Conservation (phyloP, 2,113 vertebrate species). For the Hirundichthys speculiger region DNA sequence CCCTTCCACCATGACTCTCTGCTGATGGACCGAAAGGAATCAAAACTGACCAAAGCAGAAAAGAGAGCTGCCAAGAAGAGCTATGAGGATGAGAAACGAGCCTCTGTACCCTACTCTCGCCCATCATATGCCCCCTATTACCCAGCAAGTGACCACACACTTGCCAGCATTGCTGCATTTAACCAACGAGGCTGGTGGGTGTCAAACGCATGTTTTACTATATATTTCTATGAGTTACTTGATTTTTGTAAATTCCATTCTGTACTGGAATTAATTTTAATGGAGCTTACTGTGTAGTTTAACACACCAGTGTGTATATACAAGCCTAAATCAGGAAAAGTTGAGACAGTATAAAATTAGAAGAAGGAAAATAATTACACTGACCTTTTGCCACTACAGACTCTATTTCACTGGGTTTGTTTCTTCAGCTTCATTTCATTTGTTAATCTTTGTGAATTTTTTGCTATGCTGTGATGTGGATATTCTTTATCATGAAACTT, state of each 20-base stretch:
- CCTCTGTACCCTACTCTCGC: conserved; percentile 94
- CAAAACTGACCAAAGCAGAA: conserved; percentile 97
- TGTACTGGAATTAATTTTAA: background rate
- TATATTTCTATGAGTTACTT: background rate
- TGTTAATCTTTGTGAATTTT: background rate
- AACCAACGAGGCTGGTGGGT: conserved; percentile 96
- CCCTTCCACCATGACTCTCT: conserved; percentile 98
- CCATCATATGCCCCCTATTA: conserved; percentile 98
- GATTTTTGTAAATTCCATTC: background rate
- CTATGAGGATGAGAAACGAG: conserved; percentile 98
- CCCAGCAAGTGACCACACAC: conserved; percentile 90
- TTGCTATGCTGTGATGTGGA: too few relatives aligned
- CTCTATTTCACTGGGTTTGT: too few relatives aligned
- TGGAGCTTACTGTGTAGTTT: too few relatives aligned
- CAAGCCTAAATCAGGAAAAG: too few relatives aligned
- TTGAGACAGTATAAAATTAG: too few relatives aligned
- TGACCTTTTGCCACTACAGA: too few relatives aligned
- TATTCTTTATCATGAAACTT: too few relatives aligned
- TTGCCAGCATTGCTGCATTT: conserved; percentile 93
- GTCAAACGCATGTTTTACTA: background rate
- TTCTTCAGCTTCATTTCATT: background rate
- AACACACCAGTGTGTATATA: too few relatives aligned
- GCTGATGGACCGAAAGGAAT: conserved; percentile 95
- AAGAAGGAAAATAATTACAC: too few relatives aligned
- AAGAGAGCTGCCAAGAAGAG: conserved; percentile 98